A percentile compares a stretch with the other conserved stretches of the same genome.
Evolutionary conservation across 1,140 invertebrate genomes (phyloP).

Genomic region (Pseudomyrmex gracilis): DNA sequence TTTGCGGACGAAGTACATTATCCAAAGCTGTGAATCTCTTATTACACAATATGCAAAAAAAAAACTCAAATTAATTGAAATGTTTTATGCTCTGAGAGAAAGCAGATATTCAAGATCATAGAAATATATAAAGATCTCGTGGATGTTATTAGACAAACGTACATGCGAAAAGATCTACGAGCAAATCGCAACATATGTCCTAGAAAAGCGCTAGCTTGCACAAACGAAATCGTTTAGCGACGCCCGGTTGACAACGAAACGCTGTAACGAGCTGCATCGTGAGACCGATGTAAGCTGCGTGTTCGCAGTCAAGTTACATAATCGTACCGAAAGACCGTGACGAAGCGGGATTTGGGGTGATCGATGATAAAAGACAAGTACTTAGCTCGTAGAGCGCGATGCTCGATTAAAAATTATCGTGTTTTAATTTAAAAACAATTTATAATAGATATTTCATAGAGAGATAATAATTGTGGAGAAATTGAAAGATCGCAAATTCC

Average conservation of each 20-base stretch:
- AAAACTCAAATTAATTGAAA: no score
- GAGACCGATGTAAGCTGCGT: conserved; percentile 81
- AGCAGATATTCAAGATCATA: neutral
- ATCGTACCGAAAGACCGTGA: conserved; percentile 79
- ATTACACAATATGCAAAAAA: no score
- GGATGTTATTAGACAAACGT: conserved; percentile 6
- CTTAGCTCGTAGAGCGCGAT: neutral
- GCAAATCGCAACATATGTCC: conserved; percentile 66
- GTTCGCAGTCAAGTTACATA: conserved; percentile 84
- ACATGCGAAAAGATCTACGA: conserved; percentile 47
- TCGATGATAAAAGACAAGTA: conserved; percentile 13
- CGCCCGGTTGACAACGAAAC: conserved; percentile 70
- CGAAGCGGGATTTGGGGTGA: conserved; percentile 78
- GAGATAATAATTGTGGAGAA: neutral
- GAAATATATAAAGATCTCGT: conserved; percentile 32
- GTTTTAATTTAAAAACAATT: conserved; percentile 4
- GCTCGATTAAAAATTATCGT: conserved; percentile 7
- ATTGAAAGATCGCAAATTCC: conserved; percentile 12
- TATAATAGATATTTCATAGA: neutral
- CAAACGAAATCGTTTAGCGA: conserved; percentile 73
- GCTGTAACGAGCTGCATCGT: conserved; percentile 78
- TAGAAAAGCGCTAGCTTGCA: conserved; percentile 60
- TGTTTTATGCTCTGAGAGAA: neutral
- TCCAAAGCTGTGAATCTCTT: neutral
- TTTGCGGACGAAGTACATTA: neutral